Conservation (phyloP, 2,888 invertebrate species). For the Microctonus aethiopoides region DNA sequence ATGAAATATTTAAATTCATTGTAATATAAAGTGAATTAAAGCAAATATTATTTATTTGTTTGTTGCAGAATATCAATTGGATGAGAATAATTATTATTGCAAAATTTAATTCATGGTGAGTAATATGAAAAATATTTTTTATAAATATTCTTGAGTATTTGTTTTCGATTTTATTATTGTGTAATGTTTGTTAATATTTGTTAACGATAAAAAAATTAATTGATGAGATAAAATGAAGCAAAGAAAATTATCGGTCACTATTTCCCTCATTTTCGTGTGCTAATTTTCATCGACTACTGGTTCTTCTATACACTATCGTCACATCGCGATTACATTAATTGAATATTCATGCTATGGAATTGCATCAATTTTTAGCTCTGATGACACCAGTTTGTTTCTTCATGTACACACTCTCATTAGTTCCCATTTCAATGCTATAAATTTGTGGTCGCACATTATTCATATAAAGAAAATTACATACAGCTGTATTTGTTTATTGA, state of each 20-base stretch:
- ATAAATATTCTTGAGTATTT: too few species aligned
- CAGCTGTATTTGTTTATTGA: not conserved
- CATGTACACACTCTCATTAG: not conserved
- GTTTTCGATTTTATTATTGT: too few species aligned
- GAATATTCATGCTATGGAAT: slow-evolving; percentile 58
- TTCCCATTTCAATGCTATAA: not conserved
- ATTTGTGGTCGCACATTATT: not conserved
- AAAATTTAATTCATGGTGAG: not conserved
- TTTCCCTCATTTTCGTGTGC: slow-evolving; percentile 31
- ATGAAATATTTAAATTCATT: not conserved
- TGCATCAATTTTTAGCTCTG: slow-evolving; percentile 54
- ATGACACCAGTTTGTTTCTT: slow-evolving; percentile 12
- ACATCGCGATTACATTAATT: slow-evolving; percentile 53
- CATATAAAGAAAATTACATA: not conserved
- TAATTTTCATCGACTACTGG: slow-evolving; percentile 22
- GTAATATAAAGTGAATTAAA: too few species aligned
- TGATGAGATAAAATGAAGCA: too few species aligned
- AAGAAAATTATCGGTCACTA: too few species aligned
- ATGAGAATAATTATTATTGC: too few species aligned
- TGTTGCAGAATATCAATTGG: not conserved
- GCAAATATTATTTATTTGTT: not conserved
- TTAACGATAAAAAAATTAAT: too few species aligned
- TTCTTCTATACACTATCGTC: slow-evolving; percentile 30
- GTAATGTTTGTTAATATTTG: too few species aligned
- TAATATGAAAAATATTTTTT: not conserved